Base-by-base conservation (phyloP, 2,888 invertebrate genomes). In the Idaea dimidiata region DNA sequence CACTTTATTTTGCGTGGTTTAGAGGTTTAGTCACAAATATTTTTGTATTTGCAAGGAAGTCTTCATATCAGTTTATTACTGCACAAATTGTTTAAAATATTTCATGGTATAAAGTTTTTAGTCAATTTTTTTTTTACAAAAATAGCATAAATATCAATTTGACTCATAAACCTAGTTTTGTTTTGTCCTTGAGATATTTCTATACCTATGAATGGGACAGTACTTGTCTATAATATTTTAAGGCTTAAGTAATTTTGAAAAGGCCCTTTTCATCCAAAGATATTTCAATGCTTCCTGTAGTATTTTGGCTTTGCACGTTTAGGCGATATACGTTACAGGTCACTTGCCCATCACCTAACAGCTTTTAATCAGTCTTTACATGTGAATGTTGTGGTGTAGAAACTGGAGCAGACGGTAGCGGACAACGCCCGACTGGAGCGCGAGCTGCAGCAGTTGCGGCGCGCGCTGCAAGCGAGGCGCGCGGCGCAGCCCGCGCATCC, bases 391-490 rank as follows among this genome's bases (percentile, higher is more conserved):
- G 43, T 33, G 8, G 10, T 58, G 55, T 81, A 97, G 96, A 97
- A 97, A 94, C 89, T 98, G 72, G 98, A 98, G 88, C 97, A 97
- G 86, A 97, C 97, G 0, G 97, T 97, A 17, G 97, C 97, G 1
- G 97, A 98, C 74, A 98, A 97, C 82, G 97, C 97, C 7, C 94
- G 97, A 1, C 86, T 98, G 66, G 98, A 98, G 85, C 96, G 98
- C 67, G 98, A 98, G 81, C 89, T 98, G 70, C 94, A 97, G 60
- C 94, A 97, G 24, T 86, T 98, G 63, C 94, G 97, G 8, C 97
- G 97, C 74, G 98, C 97, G 81, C 86, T 97, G 60, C 97, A 96
- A 74, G 94, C 95, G 6, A 94, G 95, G 4, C 93, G 96, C 43
- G 93, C 94, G 62, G 93, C 90, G n/a, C 81, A 81, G 61, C 83